Conservation (phyloP, 2,888 invertebrate species). For the Volucella bombylans region DNA sequence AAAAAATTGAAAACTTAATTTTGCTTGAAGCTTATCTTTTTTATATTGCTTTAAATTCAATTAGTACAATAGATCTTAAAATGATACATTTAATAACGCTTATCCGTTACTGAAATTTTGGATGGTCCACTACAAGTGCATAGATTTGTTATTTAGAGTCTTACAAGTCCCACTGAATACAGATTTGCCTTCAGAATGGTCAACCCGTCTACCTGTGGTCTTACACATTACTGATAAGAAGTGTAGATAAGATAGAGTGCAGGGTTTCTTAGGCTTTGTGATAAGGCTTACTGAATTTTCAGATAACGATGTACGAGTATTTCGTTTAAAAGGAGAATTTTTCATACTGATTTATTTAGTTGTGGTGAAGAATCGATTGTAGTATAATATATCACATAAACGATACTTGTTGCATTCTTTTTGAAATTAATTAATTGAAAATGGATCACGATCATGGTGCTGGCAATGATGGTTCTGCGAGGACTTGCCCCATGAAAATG, state of each 20-base stretch:
- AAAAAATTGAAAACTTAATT: no score
- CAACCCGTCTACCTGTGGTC: conserved; percentile 31
- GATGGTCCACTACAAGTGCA: background rate
- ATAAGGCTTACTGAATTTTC: conserved; percentile 42
- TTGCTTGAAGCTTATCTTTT: no score
- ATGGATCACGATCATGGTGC: conserved; percentile 77
- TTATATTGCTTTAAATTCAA: no score
- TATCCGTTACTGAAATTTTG: background rate
- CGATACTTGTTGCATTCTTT: background rate
- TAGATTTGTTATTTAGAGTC: no score
- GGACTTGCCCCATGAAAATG: conserved; percentile 81
- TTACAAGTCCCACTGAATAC: no score
- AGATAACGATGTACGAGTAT: conserved; percentile 38
- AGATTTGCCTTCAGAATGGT: conserved; percentile 5
- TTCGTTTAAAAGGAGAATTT: conserved; percentile 53
- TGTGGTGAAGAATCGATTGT: conserved; percentile 37
- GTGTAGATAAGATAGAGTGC: conserved; percentile 55
- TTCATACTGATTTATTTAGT: conserved; percentile 54
- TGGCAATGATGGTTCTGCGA: conserved; percentile 43
- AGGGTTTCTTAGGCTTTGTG: conserved; percentile 26
- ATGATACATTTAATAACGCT: no score
- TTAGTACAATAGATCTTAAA: no score
- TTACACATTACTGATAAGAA: conserved; percentile 35
- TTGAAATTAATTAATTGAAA: background rate
- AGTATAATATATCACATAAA: background rate